Percentiles rank a stretch among this genome's conserved stretches.
Conservation (phyloP, 37 sponge, comb jelly and placozoan genomes). For the Beroe ovata region DNA sequence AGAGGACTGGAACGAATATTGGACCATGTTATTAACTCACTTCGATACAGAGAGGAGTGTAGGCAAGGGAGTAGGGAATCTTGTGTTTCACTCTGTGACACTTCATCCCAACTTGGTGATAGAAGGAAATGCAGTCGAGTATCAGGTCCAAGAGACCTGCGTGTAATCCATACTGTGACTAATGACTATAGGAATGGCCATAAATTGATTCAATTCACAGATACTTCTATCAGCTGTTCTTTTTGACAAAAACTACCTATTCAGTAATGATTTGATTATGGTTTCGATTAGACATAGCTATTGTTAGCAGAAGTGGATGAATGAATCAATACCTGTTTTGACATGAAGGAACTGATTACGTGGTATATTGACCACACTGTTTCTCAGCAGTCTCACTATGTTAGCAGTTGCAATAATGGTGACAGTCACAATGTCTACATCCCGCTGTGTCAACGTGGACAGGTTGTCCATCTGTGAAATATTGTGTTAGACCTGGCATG, state of each 20-base stretch:
- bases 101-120: conserved; percentile 27
- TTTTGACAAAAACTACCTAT: no score
- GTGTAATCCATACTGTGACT: no score
- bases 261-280: no score
- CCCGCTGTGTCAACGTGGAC: conserved; percentile 49
- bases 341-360: conserved; percentile 65
- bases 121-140: conserved; percentile 34
- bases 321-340: conserved; percentile 34
- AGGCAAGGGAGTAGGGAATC: conserved; percentile 36
- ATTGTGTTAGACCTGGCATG: no score
- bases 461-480: conserved; percentile 12
- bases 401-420: conserved; percentile 64
- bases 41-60: conserved; percentile 56
- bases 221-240: no score
- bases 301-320: no score
- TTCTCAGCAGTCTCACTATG: conserved; percentile 26
- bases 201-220: no score
- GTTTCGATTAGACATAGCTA: no score
- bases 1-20: no score
- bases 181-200: no score
- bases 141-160: conserved; percentile 33
- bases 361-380: conserved; percentile 39
- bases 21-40: conserved; percentile 20
- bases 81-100: conserved; percentile 58
- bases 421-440: conserved; percentile 45